These are phyloP conservation scores for Pyrgilauda ruficollis DNA, from an alignment of 2,113 vertebrate genomes.

Conservation along the genomic window DNA sequence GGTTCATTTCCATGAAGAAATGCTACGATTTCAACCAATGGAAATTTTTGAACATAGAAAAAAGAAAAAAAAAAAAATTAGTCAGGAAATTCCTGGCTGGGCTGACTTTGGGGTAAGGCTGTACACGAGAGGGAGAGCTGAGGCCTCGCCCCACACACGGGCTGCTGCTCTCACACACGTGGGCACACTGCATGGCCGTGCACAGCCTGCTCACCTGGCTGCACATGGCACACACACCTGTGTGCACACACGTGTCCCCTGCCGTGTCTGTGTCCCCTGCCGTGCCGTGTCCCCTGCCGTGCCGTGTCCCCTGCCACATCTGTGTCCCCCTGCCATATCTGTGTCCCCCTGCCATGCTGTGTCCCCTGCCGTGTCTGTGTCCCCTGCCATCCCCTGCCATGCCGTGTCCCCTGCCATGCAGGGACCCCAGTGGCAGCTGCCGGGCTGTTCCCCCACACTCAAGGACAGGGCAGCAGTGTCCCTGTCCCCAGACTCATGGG, in stretches of 20 bases:
- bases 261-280: rapidly evolving
- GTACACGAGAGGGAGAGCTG: not conserved
- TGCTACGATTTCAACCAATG: not conserved
- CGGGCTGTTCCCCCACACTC: rapidly evolving
- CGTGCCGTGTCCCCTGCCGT: too few species aligned
- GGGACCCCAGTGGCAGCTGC: not conserved
- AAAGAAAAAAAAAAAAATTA: not conserved
- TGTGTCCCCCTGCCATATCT: not conserved
- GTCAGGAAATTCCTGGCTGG: conserved; percentile 41
- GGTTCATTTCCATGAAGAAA: conserved; percentile 1
- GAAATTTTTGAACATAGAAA: not conserved
- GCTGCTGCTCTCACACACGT: not conserved
- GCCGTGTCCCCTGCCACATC: not conserved
- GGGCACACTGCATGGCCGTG: rapidly evolving
- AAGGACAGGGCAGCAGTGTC: rapidly evolving
- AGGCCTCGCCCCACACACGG: not conserved
- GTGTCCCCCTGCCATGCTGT: not conserved
- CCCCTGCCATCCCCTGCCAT: too few species aligned
- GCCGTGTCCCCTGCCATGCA: too few species aligned
- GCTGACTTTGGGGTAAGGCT: not conserved
- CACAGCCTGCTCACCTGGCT: too few species aligned
- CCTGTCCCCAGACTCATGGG: rapidly evolving
- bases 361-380: not conserved
- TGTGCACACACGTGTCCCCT: too few species aligned
- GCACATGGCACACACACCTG: not conserved